Evolutionary conservation across 1,140 invertebrate species (phyloP).

Genomic region (Pogonognathellus flavescens): DNA sequence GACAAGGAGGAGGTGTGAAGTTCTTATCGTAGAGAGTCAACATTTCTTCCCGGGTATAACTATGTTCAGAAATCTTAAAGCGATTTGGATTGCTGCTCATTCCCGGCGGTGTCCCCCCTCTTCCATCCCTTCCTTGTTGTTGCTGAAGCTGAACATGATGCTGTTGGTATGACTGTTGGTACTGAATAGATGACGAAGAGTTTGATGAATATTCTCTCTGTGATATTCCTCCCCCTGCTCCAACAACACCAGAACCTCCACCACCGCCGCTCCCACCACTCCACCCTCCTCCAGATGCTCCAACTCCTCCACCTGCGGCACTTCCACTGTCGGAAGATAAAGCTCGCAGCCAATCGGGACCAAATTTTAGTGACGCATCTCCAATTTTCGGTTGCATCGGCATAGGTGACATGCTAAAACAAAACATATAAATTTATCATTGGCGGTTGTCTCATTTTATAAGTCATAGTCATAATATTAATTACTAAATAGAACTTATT

Average conservation of each 20-base stretch:
- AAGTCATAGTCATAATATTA: no score
- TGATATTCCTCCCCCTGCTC: constrained; percentile 21
- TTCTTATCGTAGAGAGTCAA: constrained; percentile 82
- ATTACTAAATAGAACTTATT: no score
- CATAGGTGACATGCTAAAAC: constrained; percentile 65
- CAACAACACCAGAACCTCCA: constrained; percentile 42
- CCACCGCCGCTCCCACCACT: constrained; percentile 53
- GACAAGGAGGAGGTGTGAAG: constrained; percentile 77
- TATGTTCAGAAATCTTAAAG: constrained; percentile 81
- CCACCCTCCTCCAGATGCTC: constrained; percentile 7
- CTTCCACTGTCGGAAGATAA: constrained; percentile 71
- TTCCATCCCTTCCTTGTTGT: constrained; percentile 32
- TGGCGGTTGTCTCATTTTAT: no score
- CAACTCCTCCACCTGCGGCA: constrained; percentile 6
- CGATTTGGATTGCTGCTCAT: constrained; percentile 69
- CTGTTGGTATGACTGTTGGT: constrained; percentile 57
- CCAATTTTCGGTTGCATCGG: constrained; percentile 67
- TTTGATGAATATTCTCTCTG: constrained; percentile 25
- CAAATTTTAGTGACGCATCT: constrained; percentile 72
- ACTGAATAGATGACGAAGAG: constrained; percentile 31
- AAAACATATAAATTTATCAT: no score
- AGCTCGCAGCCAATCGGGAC: constrained; percentile 73
- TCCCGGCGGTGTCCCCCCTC: constrained; percentile 49
- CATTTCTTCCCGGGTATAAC: constrained; percentile 91
- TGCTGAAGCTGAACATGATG: constrained; percentile 51